Evolutionary conservation across 35 echinoderm and acorn worm species (phyloP).

Genomic region (Acanthaster planci): DNA sequence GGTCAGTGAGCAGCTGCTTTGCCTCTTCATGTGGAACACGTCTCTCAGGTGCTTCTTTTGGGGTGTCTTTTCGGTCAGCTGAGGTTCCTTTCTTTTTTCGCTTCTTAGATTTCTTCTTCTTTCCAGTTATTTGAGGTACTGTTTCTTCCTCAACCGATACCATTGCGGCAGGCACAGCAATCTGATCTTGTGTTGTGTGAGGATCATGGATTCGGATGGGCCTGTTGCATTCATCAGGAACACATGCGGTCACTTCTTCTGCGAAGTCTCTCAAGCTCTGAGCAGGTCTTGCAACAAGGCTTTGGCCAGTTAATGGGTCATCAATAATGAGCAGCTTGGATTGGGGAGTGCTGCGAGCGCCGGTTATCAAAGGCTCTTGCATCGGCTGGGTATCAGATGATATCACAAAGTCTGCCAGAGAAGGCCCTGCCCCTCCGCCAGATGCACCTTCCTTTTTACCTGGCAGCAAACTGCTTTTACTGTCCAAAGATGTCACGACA

Average conservation of each 20-base stretch:
- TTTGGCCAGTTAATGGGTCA: conserved; percentile 45
- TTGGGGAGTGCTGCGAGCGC: background rate
- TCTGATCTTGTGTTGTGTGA: background rate
- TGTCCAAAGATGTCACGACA: conserved; percentile 20
- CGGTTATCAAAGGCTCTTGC: conserved; percentile 44
- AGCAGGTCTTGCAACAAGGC: conserved; percentile 48
- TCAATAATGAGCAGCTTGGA: conserved; percentile 20
- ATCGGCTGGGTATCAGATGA: background rate
- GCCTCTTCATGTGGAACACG: background rate
- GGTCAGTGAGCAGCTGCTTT: conserved; percentile 10
- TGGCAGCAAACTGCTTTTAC: background rate
- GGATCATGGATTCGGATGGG: conserved; percentile 24
- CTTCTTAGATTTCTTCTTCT: conserved; percentile 15
- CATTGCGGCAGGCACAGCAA: background rate
- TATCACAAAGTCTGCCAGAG: conserved; percentile 5
- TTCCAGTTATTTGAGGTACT: background rate
- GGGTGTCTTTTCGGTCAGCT: background rate
- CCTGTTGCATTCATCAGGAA: conserved; percentile 35
- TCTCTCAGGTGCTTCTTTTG: background rate
- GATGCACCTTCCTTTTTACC: background rate
- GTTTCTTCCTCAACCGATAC: background rate
- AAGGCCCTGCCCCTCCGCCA: background rate
- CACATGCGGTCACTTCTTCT: conserved; percentile 43
- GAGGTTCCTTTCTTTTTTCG: background rate
- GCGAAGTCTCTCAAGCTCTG: conserved; percentile 48